phyloP scores from a whole-genome alignment of 2,113 vertebrate species.

The Tylochromis polylepis region DNA sequence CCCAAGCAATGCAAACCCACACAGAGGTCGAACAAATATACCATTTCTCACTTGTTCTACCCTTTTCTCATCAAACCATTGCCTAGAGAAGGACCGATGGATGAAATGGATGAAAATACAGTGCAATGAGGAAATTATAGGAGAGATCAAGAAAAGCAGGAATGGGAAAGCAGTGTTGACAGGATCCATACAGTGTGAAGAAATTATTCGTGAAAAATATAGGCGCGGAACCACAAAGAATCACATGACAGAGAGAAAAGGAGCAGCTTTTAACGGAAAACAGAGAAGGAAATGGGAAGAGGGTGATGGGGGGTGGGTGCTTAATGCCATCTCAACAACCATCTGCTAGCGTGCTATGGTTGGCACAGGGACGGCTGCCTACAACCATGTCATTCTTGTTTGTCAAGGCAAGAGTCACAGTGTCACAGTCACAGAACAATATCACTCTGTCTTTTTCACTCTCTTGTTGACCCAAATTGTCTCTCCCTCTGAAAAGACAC shows the following conservation, averaged over 20 bases:
- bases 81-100: background rate
- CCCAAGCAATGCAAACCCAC: background rate
- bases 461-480: slow-evolving; percentile 14
- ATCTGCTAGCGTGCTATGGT: slow-evolving; percentile 52
- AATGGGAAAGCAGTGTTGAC: background rate
- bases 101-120: slow-evolving; percentile 3
- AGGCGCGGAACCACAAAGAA: background rate
- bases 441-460: background rate
- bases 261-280: slow-evolving; percentile 4
- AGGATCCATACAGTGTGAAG: background rate
- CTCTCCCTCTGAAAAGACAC: background rate
- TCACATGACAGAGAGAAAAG: background rate
- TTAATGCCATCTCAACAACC: slow-evolving; percentile 45
- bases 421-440: slow-evolving; percentile 8
- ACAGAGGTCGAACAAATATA: background rate
- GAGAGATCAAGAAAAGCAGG: background rate
- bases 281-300: background rate
- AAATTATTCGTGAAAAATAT: background rate
- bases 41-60: background rate
- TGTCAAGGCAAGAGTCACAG: slow-evolving; percentile 40
- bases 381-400: slow-evolving; percentile 48
- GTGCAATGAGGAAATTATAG: background rate
- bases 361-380: slow-evolving; percentile 48
- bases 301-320: slow-evolving; percentile 8
- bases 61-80: background rate